Percentiles rank a stretch among this genome's conserved stretches.
phyloP scores from a whole-genome alignment of 2,113 vertebrate species.

The Hydrochoerus hydrochaeris region DNA sequence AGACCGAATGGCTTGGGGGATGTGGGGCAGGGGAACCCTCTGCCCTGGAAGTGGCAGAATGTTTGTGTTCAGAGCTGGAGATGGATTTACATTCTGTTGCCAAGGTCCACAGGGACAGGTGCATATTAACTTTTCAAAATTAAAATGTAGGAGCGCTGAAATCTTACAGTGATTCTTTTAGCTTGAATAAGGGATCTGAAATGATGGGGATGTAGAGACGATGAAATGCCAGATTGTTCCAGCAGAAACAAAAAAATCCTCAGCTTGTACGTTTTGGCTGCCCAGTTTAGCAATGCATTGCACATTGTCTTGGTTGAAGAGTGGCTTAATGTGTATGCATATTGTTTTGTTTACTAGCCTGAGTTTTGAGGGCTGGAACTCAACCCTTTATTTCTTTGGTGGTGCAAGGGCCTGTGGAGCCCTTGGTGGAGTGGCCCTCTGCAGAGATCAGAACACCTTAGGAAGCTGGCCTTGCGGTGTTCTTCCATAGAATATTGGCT shows the following conservation, averaged over 20 bases:
- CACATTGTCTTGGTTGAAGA: neutral
- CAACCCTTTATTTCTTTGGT: neutral
- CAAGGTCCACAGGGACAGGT: neutral
- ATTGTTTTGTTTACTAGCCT: neutral
- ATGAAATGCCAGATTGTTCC: neutral
- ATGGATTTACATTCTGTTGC: neutral
- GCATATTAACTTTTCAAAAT: conserved; percentile 30
- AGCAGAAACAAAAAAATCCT: neutral
- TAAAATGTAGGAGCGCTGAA: neutral
- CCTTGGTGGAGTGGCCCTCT: neutral
- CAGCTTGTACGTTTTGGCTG: neutral
- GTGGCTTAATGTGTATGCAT: neutral
- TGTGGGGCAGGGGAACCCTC: neutral
- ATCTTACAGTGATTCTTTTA: neutral
- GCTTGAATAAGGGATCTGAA: neutral
- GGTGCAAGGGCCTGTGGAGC: neutral
- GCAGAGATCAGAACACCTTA: neutral
- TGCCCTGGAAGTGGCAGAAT: neutral
- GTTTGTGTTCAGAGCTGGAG: neutral
- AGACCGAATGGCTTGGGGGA: neutral
- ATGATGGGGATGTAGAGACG: neutral
- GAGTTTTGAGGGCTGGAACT: neutral
- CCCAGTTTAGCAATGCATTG: neutral
- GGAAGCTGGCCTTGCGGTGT: neutral
- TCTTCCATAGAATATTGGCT: neutral